phyloP scores from a whole-genome alignment of 2,113 vertebrate genomes.

The Alligator mississippiensis region DNA sequence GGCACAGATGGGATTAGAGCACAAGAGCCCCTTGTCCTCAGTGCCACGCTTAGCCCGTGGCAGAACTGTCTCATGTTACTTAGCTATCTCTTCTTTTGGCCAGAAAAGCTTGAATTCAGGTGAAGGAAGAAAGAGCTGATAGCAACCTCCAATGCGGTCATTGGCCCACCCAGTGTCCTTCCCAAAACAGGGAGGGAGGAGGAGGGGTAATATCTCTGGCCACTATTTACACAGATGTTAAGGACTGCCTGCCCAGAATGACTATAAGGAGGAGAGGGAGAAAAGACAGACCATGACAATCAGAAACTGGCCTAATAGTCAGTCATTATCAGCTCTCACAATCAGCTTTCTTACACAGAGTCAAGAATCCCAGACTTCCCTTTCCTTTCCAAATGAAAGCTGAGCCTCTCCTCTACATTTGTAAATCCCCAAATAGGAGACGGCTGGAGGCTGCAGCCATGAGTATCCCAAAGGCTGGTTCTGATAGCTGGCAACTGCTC shows the following conservation, averaged over 20 bases:
- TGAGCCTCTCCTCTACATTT: not conserved
- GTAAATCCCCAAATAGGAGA: fast-evolving
- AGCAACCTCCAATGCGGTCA: not conserved
- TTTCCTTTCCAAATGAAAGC: not conserved
- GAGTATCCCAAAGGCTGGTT: not conserved
- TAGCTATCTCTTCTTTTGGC: not conserved
- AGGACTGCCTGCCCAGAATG: not conserved
- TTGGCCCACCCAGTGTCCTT: not conserved
- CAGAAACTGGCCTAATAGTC: not conserved
- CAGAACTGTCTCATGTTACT: not conserved
- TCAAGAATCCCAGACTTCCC: not conserved
- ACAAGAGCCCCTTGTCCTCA: not conserved
- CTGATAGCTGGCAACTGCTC: not conserved
- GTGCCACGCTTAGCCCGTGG: fast-evolving
- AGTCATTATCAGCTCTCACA: not conserved
- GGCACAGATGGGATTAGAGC: not conserved
- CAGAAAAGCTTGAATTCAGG: not conserved
- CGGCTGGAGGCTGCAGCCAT: not conserved
- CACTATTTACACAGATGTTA: not conserved
- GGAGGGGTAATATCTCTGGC: not conserved
- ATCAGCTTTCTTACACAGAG: not conserved
- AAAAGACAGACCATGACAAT: not conserved
- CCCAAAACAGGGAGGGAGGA: not conserved
- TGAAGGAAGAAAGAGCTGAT: not conserved
- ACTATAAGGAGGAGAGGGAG: not conserved